Evolutionary conservation across 2,888 invertebrate genomes (phyloP).

Genomic region (Neuroscelio doddi): DNA sequence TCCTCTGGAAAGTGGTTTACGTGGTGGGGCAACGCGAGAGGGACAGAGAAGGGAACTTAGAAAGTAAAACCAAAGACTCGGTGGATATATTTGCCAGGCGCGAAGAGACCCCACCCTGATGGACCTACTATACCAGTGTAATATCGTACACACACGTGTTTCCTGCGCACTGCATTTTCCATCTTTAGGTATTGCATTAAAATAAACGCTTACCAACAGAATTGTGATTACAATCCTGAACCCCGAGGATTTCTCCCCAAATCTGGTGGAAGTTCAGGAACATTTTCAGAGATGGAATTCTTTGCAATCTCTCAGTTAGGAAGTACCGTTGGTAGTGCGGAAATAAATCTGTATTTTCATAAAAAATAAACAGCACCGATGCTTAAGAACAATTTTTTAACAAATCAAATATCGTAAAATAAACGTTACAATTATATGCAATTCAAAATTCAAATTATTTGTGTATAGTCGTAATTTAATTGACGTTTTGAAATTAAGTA

Average conservation of each 20-base stretch:
- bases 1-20: conserved; percentile 44
- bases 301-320: not conserved
- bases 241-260: conserved; percentile 29
- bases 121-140: conserved; percentile 15
- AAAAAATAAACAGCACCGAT: too few species aligned
- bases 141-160: conserved; percentile 28
- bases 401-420: too few species aligned
- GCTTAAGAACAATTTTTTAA: too few species aligned
- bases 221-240: conserved; percentile 6
- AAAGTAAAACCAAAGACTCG: conserved; percentile 69
- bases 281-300: conserved; percentile 2
- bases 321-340: not conserved
- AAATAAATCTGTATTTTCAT: not conserved
- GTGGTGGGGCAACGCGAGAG: conserved; percentile 16
- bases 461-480: too few species aligned
- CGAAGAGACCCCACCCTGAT: conserved; percentile 65
- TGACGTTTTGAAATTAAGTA: too few species aligned
- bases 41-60: conserved; percentile 57
- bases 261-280: conserved; percentile 11
- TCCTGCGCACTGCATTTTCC: conserved; percentile 38
- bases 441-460: too few species aligned
- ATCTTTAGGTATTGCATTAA: conserved; percentile 35
- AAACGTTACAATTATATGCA: too few species aligned
- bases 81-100: conserved; percentile 49
- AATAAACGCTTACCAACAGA: conserved; percentile 16